Base-by-base conservation (phyloP, 2,888 invertebrate species). In the Xylocampa areola region DNA sequence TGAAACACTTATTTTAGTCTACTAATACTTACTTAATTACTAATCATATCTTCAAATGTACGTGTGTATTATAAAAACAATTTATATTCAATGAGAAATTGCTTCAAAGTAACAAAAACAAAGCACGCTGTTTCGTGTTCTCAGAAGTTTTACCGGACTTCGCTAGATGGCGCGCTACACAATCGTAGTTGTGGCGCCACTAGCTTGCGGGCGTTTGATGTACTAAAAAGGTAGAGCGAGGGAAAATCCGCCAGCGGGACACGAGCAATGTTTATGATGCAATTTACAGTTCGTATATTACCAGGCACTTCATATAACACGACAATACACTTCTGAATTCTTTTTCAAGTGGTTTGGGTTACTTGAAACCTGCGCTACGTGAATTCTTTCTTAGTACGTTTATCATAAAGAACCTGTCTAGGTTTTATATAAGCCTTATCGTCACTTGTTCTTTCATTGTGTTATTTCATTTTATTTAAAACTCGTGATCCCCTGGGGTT, bases 251-350 rank as follows among this genome's bases (percentile, higher is more conserved):
- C 68, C 70, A 69, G 69, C 80, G 77, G 73, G 84, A 74, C 80
- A 77, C 76, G 76, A 80, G 81, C 72, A 85, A 91, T 89, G 88
- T 91, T 92, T 92, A 91, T 86, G 90, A 88, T 84, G 89, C 89
- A 89, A 90, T 92, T 92, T 88, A 88, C 88, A 88, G 88, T 88
- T 85, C 85, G 86, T 90, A 89, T 90, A 91, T 89, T 89, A 85
- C 87, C 76, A 85, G 82, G 77, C 86, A 89, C 88, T 90, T 90
- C 87, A 89, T 88, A 86, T 86, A 88, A 87, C 85, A 86, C 82
- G 85, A 86, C 85, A 86, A 87, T 87, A 88, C 82, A 86, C 84
- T 83, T 79, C 79, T 80, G 80, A 83, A 86, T 86, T 87, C 77
- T 75, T 77, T 84, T 81, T 78, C 72, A 76, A 70, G 74, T 77